phyloP scores from a whole-genome alignment of 2,113 vertebrate species.

The Tetrax tetrax region DNA sequence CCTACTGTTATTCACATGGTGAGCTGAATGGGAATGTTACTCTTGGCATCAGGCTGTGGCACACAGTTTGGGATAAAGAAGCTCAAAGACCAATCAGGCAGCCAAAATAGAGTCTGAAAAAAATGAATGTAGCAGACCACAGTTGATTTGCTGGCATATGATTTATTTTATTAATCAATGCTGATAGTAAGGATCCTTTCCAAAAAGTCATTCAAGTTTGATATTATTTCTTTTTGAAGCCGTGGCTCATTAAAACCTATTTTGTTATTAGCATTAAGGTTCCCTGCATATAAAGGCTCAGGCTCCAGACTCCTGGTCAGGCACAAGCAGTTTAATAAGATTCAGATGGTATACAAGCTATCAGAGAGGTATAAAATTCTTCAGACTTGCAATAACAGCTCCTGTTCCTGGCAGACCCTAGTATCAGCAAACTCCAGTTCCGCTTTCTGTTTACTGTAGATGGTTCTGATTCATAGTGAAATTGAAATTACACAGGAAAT shows the following conservation, averaged over 20 bases:
- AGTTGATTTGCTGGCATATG: conserved; percentile 4
- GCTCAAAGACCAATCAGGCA: neutral
- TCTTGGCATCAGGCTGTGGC: conserved; percentile 32
- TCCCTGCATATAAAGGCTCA: neutral
- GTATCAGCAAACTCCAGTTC: conserved; percentile 62
- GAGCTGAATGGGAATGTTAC: conserved; percentile 15
- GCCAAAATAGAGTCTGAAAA: conserved; percentile 26
- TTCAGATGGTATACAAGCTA: conserved; percentile 53
- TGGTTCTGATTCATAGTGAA: conserved; percentile 67
- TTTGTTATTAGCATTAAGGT: conserved; percentile 32
- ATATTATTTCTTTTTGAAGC: conserved; percentile 52
- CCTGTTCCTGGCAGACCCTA: conserved; percentile 45
- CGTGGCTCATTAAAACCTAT: conserved; percentile 35
- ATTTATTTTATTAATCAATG: conserved; percentile 57
- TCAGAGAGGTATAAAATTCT: conserved; percentile 56
- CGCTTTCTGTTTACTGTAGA: conserved; percentile 66
- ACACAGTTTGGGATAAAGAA: neutral
- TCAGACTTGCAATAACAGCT: conserved; percentile 55
- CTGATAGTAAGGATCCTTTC: conserved; percentile 41
- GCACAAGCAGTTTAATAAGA: conserved; percentile 60
- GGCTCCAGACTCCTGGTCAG: neutral
- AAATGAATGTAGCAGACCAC: conserved; percentile 4
- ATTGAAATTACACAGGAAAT: conserved; percentile 74
- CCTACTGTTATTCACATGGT: neutral
- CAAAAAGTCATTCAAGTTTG: conserved; percentile 6